A percentile compares a stretch with the other conserved stretches of the same genome.
phyloP scores from a whole-genome alignment of 2,113 vertebrate species.

The Dipodomys spectabilis region DNA sequence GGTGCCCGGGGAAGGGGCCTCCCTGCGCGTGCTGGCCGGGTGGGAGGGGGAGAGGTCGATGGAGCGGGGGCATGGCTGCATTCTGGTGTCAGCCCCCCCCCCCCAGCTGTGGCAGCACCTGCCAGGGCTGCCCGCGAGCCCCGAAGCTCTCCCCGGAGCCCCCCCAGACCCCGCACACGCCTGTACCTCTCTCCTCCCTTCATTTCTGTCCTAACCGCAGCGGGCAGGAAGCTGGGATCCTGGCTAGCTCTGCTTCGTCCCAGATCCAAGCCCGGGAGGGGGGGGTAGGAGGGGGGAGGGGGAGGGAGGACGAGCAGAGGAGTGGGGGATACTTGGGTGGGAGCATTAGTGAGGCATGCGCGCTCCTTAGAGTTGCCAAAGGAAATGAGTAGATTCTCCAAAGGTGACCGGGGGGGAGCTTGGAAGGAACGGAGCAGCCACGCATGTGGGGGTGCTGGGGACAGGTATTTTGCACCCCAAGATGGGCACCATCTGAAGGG shows the following conservation, averaged over 20 bases:
- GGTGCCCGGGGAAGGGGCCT: conserved; percentile 84
- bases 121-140: neutral
- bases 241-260: too few relatives aligned
- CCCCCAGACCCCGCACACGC: too few relatives aligned
- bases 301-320: too few relatives aligned
- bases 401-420: neutral
- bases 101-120: rapidly evolving
- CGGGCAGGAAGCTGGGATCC: too few relatives aligned
- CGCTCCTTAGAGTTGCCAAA: neutral
- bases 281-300: too few relatives aligned
- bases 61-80: conserved; percentile 13
- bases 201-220: too few relatives aligned
- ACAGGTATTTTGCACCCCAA: too few relatives aligned
- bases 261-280: neutral
- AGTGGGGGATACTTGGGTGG: neutral
- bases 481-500: neutral
- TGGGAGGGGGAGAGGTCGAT: conserved; percentile 33
- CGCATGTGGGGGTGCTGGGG: too few relatives aligned
- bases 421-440: too few relatives aligned
- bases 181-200: neutral
- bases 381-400: neutral
- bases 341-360: rapidly evolving
- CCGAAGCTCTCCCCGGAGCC: too few relatives aligned
- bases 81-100: neutral
- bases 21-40: conserved; percentile 61